Evolutionary conservation across 2,797 vertebrate species (phyloP).

Genomic region (Dipus sagitta): DNA sequence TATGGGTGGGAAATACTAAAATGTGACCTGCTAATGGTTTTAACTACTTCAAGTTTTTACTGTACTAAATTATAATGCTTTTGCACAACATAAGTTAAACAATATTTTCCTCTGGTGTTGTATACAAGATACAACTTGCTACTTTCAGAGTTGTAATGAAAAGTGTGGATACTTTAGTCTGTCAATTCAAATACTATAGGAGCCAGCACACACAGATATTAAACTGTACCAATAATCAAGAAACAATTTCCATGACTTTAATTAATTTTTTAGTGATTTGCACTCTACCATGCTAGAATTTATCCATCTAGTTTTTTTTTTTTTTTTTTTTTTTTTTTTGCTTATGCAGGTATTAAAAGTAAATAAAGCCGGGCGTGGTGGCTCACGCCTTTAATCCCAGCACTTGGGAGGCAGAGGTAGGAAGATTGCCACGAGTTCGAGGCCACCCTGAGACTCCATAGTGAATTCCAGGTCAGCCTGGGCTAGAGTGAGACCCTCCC

Average conservation of each 20-base stretch:
- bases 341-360: too few relatives aligned
- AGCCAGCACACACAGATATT: neutral
- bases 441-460: too few relatives aligned
- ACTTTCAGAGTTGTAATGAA: neutral
- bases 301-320: neutral
- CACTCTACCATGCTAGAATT: neutral
- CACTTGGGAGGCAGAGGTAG: too few relatives aligned
- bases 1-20: neutral
- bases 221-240: neutral
- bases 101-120: neutral
- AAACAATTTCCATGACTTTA: conserved; percentile 19
- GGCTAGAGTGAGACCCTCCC: too few relatives aligned
- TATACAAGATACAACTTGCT: neutral
- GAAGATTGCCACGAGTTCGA: too few relatives aligned
- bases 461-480: too few relatives aligned
- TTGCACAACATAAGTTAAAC: neutral
- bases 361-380: too few relatives aligned
- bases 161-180: neutral
- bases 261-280: conserved; percentile 7
- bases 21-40: neutral
- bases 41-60: conserved; percentile 3
- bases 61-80: neutral
- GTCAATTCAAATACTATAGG: neutral
- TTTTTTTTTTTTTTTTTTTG: too few relatives aligned
- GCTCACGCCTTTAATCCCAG: too few relatives aligned